Conservation (phyloP, 2,797 vertebrate genomes). For the Borostomias antarcticus region DNA sequence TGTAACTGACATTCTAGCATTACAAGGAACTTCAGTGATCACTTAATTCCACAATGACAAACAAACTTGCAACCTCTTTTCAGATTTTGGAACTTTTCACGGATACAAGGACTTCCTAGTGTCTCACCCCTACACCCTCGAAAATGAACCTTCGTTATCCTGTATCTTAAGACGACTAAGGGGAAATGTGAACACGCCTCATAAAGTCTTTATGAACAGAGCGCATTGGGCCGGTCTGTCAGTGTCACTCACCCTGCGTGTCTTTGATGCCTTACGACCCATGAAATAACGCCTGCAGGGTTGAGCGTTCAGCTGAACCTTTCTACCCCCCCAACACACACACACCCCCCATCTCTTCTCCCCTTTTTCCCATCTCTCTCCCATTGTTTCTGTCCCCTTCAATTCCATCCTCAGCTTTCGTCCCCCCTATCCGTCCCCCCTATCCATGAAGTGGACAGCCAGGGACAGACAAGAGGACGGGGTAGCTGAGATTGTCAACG, state of each 20-base stretch:
- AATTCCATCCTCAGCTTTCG: neutral
- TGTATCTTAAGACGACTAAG: slow-evolving; percentile 6
- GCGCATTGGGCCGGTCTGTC: slow-evolving; percentile 43
- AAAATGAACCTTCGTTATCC: too few relatives aligned
- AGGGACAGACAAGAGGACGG: slow-evolving; percentile 44
- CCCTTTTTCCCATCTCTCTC: neutral
- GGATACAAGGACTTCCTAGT: neutral
- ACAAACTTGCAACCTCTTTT: neutral
- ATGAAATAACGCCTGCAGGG: slow-evolving; percentile 61
- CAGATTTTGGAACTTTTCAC: neutral
- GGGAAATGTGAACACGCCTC: slow-evolving; percentile 42
- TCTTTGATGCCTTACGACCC: slow-evolving; percentile 60
- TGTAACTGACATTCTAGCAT: neutral
- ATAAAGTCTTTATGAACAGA: slow-evolving; percentile 47
- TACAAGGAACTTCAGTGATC: neutral
- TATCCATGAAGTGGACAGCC: slow-evolving; percentile 27
- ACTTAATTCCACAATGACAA: too few relatives aligned
- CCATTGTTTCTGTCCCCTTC: neutral
- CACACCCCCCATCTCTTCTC: neutral
- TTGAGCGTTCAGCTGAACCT: slow-evolving; percentile 36
- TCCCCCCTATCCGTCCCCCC: neutral
- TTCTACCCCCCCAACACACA: neutral
- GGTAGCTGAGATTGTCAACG: slow-evolving; percentile 44
- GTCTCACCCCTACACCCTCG: neutral
- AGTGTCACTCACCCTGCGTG: slow-evolving; percentile 45